Percentiles rank a stretch among this genome's conserved stretches.
These are phyloP conservation scores for Theristus sp. DNA, from an alignment of 2,888 invertebrate genomes.

Conservation along the genomic window DNA sequence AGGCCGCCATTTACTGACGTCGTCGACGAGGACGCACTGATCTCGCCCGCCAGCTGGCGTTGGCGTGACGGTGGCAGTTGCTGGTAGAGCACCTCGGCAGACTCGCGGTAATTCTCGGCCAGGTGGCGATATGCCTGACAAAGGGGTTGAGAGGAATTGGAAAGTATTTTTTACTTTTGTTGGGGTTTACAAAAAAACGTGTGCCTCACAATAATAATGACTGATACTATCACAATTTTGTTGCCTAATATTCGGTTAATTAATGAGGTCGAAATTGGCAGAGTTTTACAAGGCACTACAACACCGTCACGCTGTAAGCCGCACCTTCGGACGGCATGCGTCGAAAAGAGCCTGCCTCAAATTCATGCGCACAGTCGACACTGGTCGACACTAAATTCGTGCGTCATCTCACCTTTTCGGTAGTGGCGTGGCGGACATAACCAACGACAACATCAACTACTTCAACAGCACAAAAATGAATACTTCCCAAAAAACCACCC, in stretches of 20 bases:
- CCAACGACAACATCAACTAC: too few relatives aligned
- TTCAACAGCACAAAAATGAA: too few relatives aligned
- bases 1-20: background rate
- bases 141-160: background rate
- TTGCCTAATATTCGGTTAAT: background rate
- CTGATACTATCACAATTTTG: background rate
- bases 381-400: too few relatives aligned
- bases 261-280: background rate
- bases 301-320: too few relatives aligned
- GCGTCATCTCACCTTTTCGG: too few relatives aligned
- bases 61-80: slow-evolving; percentile 60
- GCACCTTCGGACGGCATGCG: too few relatives aligned
- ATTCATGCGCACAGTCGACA: too few relatives aligned
- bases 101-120: slow-evolving; percentile 68
- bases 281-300: too few relatives aligned
- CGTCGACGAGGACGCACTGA: slow-evolving; percentile 32
- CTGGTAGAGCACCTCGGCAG: slow-evolving; percentile 62
- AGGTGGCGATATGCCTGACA: slow-evolving; percentile 71
- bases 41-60: slow-evolving; percentile 45
- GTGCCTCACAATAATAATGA: background rate
- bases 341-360: too few relatives aligned
- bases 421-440: too few relatives aligned
- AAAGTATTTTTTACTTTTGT: background rate
- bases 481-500: too few relatives aligned
- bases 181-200: background rate